Base-by-base conservation (phyloP, 2,888 invertebrate genomes). In the Hartigia nigra region DNA sequence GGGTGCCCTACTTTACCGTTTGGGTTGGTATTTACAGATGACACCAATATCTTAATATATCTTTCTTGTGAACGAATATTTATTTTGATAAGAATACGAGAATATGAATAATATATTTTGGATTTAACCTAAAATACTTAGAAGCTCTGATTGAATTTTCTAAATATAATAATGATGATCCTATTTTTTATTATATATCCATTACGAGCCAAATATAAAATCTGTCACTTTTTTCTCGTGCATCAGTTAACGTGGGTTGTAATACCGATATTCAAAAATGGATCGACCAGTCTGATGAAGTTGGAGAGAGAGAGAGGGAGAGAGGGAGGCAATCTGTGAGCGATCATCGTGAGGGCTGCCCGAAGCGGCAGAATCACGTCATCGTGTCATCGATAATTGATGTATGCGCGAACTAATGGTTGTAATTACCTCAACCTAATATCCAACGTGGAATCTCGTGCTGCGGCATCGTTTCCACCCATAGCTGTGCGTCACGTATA, bases 341-440 rank as follows among this genome's bases (percentile, higher is more conserved):
- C 72, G 72, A 72, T 72, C 31, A 72, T 72, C 72, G 72, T 34
- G 14, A 84, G 85, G 82, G 85, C 86, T 86, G 86, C 87, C 87
- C 83, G 83, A 82, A 86, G 88, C 86, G 85, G 81, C 84, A 83
- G 86, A 87, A 86, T 86, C 87, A 79, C 86, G 89, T 89, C 89
- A 89, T 89, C 89, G 87, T 89, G 89, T 89, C 90, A 87, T 90
- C 89, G 88, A 90, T 90, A 90, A 90, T 90, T 90, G 90, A 90
- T 90, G 90, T 90, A 90, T 89, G 88, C 86, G 87, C 87, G 84
- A 85, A 87, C 89, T 90, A 90, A 90, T 90, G 89, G 88, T 87
- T 86, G 87, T 89, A 87, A 90, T 90, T 90, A 90, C 87, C 89
- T 84, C 85, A 82, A 88, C 86, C 89, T 88, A 90, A 90, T 89